These are phyloP conservation scores for Nesidiocoris tenuis DNA, from an alignment of 2,888 invertebrate genomes.

Conservation along the genomic window DNA sequence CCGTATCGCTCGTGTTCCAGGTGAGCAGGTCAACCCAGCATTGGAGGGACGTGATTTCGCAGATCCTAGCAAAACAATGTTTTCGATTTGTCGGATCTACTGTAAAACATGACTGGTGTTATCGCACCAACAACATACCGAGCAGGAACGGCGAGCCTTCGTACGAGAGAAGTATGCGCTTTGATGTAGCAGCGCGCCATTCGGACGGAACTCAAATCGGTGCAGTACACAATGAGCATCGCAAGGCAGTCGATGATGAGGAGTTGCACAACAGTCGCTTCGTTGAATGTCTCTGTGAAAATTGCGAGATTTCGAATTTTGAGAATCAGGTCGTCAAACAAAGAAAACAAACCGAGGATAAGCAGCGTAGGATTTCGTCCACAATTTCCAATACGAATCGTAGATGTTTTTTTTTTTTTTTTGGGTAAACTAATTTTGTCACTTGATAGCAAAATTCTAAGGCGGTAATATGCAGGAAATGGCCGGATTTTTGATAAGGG, in stretches of 20 bases:
- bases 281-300: conserved; percentile 21
- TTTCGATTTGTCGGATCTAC: no score
- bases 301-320: background rate
- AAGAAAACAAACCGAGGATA: no score
- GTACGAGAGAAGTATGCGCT: background rate
- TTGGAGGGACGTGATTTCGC: conserved; percentile 7
- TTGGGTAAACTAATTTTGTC: no score
- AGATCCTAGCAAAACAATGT: conserved; percentile 10
- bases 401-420: no score
- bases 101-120: no score
- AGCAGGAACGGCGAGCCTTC: conserved; percentile 8
- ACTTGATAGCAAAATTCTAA: no score
- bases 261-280: conserved; percentile 14
- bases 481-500: no score
- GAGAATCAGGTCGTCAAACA: no score
- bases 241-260: background rate
- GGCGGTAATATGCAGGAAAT: no score
- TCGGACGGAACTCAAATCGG: conserved; percentile 16
- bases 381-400: no score
- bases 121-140: no score
- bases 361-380: no score
- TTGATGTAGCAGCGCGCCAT: conserved; percentile 14
- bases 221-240: background rate
- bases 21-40: conserved; percentile 29
- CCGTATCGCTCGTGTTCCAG: conserved; percentile 20